A percentile compares a stretch with the other conserved stretches of the same genome.
Conservation (phyloP, 1,140 invertebrate genomes). For the Drosophila cardini region DNA sequence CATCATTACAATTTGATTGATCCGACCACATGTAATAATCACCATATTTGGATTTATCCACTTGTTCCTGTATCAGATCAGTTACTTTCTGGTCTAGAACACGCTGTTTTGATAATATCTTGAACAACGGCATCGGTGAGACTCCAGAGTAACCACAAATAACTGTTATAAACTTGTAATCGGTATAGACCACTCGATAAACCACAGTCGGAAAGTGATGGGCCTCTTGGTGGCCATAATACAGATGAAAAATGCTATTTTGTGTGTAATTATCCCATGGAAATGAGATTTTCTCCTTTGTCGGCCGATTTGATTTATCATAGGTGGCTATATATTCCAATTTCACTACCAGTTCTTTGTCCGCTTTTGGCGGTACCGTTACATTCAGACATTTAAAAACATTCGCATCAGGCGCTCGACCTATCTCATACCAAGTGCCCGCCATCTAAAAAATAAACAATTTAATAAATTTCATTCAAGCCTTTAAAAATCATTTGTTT, state of each 20-base stretch:
- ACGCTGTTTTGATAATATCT: slow-evolving; percentile 47
- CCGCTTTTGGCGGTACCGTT: slow-evolving; percentile 25
- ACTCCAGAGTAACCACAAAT: slow-evolving; percentile 51
- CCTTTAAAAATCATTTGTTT: too few species aligned
- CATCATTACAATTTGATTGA: slow-evolving; percentile 53
- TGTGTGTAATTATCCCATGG: slow-evolving; percentile 40
- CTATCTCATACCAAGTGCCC: slow-evolving; percentile 56
- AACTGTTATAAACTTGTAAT: slow-evolving; percentile 16
- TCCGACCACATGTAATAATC: slow-evolving; percentile 46
- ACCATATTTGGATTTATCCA: not conserved
- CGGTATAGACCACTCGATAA: slow-evolving; percentile 32
- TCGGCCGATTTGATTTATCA: slow-evolving; percentile 1
- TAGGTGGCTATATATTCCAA: slow-evolving; percentile 45
- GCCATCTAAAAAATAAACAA: slow-evolving; percentile 19
- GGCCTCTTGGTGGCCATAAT: slow-evolving; percentile 4
- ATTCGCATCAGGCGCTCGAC: slow-evolving; percentile 35
- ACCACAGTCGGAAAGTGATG: not conserved
- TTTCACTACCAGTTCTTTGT: slow-evolving; percentile 15
- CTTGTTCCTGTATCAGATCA: not conserved
- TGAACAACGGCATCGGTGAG: slow-evolving; percentile 56
- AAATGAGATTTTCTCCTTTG: slow-evolving; percentile 38
- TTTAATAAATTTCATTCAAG: too few species aligned
- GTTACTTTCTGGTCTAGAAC: slow-evolving; percentile 1
- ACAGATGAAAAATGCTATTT: slow-evolving; percentile 37
- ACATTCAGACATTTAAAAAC: slow-evolving; percentile 52